Base-by-base conservation (phyloP, 2,797 vertebrate genomes). In the Avahi laniger region DNA sequence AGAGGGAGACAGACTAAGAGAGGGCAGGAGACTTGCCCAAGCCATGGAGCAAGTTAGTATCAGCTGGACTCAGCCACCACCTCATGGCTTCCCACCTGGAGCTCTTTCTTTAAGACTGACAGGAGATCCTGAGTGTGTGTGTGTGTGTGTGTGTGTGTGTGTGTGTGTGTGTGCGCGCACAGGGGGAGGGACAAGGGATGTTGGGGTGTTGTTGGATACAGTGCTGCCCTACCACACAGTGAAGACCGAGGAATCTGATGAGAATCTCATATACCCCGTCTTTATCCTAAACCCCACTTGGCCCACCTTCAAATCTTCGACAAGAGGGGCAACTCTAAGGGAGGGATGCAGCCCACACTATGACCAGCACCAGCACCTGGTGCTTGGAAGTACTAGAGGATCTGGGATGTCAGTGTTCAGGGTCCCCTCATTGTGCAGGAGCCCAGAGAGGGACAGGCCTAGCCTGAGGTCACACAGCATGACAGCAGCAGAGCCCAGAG, bases 381-480 rank as follows among this genome's bases (percentile, higher is more conserved):
- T 82, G 54, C 90, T 75, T 26, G 2, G 33, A 75, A 92, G 59
- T 61, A 80, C 20, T 52, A 13, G 85, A 33, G 52, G 28, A 33
- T 18, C 59, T 26, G 18, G 17, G 79, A 46, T 8, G 9, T 38
- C 46, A 54, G 50, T 22, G n/a, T 61, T 33, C 13, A 33, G 38
- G 26, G 50, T 17, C 75, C 7, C 35, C 48, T 80, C 52, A 0
- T n/a, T 38, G 33, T 72, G 63, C 3, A 52, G 28, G 70, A 96
- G 95, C 85, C 83, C 97, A 98, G 97, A 97, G 97, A 97, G 94
- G 97, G 89, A 93, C 73, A 96, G 88, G 35, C 57, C 92, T 76
- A 91, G 50, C 78, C 92, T 41, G 63, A 97, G 95, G 91, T 96
- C 97, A 97, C 97, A 96, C 94, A 95, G 97, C 95, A 84, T 5